Base-by-base conservation (phyloP, 2,113 vertebrate genomes). In the Onychostruthus taczanowskii region DNA sequence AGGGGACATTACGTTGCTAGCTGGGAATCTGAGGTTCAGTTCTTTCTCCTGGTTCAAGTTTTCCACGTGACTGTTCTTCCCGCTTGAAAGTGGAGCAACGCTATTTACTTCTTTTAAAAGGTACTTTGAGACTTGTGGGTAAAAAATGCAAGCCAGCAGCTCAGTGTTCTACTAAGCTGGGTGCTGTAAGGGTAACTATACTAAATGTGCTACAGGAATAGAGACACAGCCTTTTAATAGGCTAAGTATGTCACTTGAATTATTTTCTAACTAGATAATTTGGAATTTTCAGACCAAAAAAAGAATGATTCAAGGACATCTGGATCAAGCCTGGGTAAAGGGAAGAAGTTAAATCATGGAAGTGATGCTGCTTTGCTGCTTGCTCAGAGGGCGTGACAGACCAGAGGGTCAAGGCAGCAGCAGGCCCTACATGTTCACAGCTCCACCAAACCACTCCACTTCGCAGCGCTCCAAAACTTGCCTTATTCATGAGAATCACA, bases 131-230 rank as follows among this genome's bases (percentile, higher is more conserved):
- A 84, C 83, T 89, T 28, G 55, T 13, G 41, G 81, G 73, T 84
- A 94, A 97, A 95, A 95, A 92, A 78, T 52, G 74, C 93, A 95
- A 95, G 84, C 62, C 89, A 94, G 94, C 89, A 96, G 53, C 80
- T 90, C 28, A 62, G 77, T 21, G 62, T 75, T 94, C 74, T 75
- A 18, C 56, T 81, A 81, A 90, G 76, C 76, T 56, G 85, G 23
- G 56, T 89, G 72, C 52, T 84, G 59, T 13, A 61, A 88, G 88
- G 26, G 58, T 37, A 64, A 58, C 68, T 95, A n/a, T 56, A 87
- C 82, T 86, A 91, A 93, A 86, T 19, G 68, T 89, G 80, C 64
- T 47, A 37, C 61, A 44, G 73, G 20, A 81, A 55, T 33, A 84
- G 66, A 59, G 50, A 86, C 39, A 31, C 52, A 92, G 76, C 39